Percentiles rank a stretch among this genome's conserved stretches.
Evolutionary conservation across 2,113 vertebrate genomes (phyloP).

Genomic region (Python bivittatus): DNA sequence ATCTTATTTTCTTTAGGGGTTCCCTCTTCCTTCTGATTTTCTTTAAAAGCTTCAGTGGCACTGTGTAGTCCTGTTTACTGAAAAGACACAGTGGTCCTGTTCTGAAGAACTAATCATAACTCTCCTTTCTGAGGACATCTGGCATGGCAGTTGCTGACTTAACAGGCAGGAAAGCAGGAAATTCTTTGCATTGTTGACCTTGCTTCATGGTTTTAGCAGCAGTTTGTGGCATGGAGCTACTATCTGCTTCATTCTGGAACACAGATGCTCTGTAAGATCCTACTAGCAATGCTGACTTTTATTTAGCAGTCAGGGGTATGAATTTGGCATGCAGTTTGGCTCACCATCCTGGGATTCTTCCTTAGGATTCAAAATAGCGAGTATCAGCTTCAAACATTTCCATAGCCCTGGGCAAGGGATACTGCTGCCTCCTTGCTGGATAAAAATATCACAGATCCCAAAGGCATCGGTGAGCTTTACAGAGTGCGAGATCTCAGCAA

Average conservation of each 20-base stretch:
- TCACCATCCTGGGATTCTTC: slow-evolving; percentile 10
- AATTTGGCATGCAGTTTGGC: slow-evolving; percentile 44
- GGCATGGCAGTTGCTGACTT: slow-evolving; percentile 57
- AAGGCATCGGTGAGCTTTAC: not conserved
- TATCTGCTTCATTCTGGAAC: slow-evolving; percentile 37
- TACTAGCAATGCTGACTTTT: slow-evolving; percentile 38
- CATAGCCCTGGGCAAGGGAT: slow-evolving; percentile 10
- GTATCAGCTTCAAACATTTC: slow-evolving; percentile 14
- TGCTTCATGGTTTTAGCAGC: slow-evolving; percentile 62
- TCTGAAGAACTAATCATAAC: slow-evolving; percentile 49
- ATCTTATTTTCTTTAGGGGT: not conserved
- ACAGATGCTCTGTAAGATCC: slow-evolving; percentile 29
- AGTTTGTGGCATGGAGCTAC: slow-evolving; percentile 37
- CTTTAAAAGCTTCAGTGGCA: not conserved
- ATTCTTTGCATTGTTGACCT: slow-evolving; percentile 68
- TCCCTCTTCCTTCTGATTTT: not conserved
- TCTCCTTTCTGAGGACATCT: slow-evolving; percentile 41
- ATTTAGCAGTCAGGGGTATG: slow-evolving; percentile 23
- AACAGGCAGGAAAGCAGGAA: slow-evolving; percentile 66
- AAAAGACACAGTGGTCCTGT: slow-evolving; percentile 14
- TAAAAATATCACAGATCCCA: not conserved
- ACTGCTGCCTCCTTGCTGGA: not conserved
- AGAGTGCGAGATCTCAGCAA: not conserved
- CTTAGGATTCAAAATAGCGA: slow-evolving; percentile 16
- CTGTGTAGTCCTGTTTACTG: slow-evolving; percentile 23